These are phyloP conservation scores for Liopterus haemorrhoidalis DNA, from an alignment of 2,888 invertebrate genomes.

Conservation along the genomic window DNA sequence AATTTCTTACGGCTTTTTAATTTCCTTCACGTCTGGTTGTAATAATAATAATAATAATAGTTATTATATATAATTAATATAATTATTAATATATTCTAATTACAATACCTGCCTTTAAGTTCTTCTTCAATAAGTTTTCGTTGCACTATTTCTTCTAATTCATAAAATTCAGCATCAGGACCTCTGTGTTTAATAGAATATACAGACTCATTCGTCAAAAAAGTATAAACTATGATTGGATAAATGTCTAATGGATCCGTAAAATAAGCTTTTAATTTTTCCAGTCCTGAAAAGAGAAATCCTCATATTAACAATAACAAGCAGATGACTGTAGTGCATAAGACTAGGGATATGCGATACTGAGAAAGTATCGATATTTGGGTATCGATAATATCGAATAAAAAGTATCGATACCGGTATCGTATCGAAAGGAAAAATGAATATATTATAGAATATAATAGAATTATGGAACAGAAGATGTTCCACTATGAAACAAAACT, in stretches of 20 bases:
- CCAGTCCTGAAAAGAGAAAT: constrained; percentile 36
- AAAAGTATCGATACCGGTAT: too few relatives aligned
- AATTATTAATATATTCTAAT: constrained; percentile 16
- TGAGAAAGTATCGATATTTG: too few relatives aligned
- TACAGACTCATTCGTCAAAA: constrained; percentile 49
- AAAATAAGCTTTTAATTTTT: constrained; percentile 61
- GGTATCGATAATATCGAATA: too few relatives aligned
- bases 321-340: background rate
- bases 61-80: background rate
- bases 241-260: constrained; percentile 60
- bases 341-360: too few relatives aligned
- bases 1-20: too few relatives aligned
- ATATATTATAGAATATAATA: too few relatives aligned
- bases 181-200: constrained; percentile 59
- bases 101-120: constrained; percentile 50
- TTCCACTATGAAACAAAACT: too few relatives aligned
- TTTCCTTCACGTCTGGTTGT: too few relatives aligned
- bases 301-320: constrained; percentile 7
- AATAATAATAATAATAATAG: too few relatives aligned
- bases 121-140: constrained; percentile 55
- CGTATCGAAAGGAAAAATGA: too few relatives aligned
- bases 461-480: too few relatives aligned
- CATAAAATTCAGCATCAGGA: constrained; percentile 52
- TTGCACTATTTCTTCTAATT: constrained; percentile 53
- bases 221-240: constrained; percentile 55